phyloP scores from a whole-genome alignment of 2,888 invertebrate species.

The Chrysolina haemoptera region DNA sequence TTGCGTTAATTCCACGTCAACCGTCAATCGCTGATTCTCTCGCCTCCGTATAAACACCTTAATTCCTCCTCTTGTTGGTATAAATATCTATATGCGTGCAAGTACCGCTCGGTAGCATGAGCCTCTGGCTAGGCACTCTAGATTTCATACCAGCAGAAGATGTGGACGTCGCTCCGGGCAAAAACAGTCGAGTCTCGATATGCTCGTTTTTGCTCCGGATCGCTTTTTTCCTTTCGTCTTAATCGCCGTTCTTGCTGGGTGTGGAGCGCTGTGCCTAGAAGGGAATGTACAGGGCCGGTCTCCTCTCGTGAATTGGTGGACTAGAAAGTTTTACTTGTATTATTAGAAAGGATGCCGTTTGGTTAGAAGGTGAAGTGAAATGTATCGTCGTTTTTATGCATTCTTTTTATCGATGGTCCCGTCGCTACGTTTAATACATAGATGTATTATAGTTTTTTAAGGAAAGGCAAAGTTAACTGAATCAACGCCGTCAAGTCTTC shows the following conservation, averaged over 20 bases:
- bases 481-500: no score
- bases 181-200: slow-evolving; percentile 44
- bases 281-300: slow-evolving; percentile 40
- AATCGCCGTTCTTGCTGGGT: slow-evolving; percentile 55
- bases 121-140: slow-evolving; percentile 50
- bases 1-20: no score
- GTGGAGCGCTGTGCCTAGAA: slow-evolving; percentile 46
- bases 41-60: slow-evolving; percentile 38
- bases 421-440: neutral
- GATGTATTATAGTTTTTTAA: no score
- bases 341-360: slow-evolving; percentile 20
- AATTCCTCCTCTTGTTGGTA: slow-evolving; percentile 42
- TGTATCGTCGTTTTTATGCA: neutral
- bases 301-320: slow-evolving; percentile 18
- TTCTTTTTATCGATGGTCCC: neutral
- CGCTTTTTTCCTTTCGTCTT: slow-evolving; percentile 46
- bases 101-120: slow-evolving; percentile 51
- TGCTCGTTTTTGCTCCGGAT: slow-evolving; percentile 55
- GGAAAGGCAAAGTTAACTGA: no score
- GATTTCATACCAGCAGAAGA: slow-evolving; percentile 50
- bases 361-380: slow-evolving; percentile 18
- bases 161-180: slow-evolving; percentile 45
- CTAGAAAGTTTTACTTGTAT: slow-evolving; percentile 10
- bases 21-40: slow-evolving; percentile 16
- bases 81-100: slow-evolving; percentile 50